Evolutionary conservation across 2,113 vertebrate genomes (phyloP).

Genomic region (Glaucomys volans): DNA sequence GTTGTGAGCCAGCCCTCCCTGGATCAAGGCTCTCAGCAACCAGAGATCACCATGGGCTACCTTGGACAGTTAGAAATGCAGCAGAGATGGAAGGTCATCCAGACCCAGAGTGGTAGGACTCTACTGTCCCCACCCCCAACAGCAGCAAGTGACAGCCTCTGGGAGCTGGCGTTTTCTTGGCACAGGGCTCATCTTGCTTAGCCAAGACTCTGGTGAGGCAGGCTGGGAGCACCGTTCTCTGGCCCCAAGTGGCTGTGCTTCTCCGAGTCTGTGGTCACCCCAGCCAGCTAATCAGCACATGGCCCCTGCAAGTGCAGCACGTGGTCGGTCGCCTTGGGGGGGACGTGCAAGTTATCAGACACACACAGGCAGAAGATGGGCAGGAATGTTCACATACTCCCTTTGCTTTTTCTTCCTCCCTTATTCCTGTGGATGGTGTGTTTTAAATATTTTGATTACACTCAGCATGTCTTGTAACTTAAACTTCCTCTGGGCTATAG

Average conservation of each 20-base stretch:
- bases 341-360: neutral
- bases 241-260: neutral
- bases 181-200: neutral
- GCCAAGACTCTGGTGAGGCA: neutral
- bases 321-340: rapidly evolving
- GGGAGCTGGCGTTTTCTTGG: neutral
- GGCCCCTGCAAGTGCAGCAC: no score
- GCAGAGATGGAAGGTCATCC: neutral
- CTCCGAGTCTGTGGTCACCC: neutral
- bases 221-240: rapidly evolving
- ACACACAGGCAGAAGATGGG: neutral
- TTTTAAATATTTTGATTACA: neutral
- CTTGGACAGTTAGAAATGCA: rapidly evolving
- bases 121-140: rapidly evolving
- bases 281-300: neutral
- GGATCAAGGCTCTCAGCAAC: neutral
- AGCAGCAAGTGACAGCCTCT: neutral
- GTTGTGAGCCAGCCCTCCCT: neutral
- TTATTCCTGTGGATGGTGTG: neutral
- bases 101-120: rapidly evolving
- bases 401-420: no score
- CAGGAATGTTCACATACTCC: neutral
- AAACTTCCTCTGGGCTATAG: neutral
- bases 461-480: neutral
- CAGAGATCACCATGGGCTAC: rapidly evolving